Base-by-base conservation (phyloP, 92 coral and sea anemone genomes). In the Scolanthus callimorphus region DNA sequence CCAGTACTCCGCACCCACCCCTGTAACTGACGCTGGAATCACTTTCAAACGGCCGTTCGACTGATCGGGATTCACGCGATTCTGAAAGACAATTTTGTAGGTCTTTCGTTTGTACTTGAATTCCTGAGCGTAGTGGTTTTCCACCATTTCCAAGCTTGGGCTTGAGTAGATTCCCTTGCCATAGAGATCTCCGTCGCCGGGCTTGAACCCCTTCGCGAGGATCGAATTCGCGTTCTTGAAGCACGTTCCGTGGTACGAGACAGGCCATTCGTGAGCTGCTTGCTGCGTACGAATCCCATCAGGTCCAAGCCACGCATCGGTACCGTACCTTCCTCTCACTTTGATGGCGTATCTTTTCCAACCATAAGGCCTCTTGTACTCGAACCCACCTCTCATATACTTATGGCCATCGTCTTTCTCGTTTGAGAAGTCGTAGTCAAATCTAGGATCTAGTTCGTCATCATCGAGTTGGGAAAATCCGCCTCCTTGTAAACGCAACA, bases 351-450 rank as follows among this genome's bases (percentile, higher is more conserved):
- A 29, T 60, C 86, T 67, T 9, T 63, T 63, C 91, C 91, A 85
- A 1, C 91, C 91, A 46, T 74, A 85, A 8, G 91, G 91, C 27
- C 91, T 86, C 12, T 60, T 51, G 61, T 79, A 85, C 44, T 26
- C 45, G 39, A 49, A 51, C 8, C 74, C 91, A 11, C 86, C 91
- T 37, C 86, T 24, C 61, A 62, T 38, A 64, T 63, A 69, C 2
- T 3, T 66, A 11, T 20, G 45, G 48, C 86, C 91, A 29, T 74
- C 91, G 69, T 85, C 91, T 17, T 13, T 49, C 51, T 0, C 57
- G 17, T 71, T 24, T 11, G 57, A 61, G 57, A 82, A 77, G 57
- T 82, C 76, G 48, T 28, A 82, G 31, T 82, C 67, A 29, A 27
- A 82, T 2, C 37, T 2, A 4, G 71, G 71, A 47, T 25, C 60